Percentiles rank a stretch among this genome's conserved stretches.
Conservation (phyloP, 2,888 invertebrate species). For the Lasioglossum figueresi region DNA sequence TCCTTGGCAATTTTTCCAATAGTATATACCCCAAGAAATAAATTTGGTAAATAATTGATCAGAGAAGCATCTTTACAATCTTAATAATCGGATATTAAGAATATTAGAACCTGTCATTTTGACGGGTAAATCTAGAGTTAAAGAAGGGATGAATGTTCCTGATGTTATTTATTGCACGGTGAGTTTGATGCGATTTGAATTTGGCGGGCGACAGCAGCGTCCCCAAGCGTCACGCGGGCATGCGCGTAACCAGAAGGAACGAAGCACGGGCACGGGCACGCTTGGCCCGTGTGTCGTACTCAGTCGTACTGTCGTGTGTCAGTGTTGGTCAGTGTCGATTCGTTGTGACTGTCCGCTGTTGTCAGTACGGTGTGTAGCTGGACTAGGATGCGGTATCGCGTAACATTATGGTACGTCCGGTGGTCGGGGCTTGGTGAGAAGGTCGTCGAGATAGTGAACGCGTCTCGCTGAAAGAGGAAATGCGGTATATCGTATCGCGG, state of each 20-base stretch:
- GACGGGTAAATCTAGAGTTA: no score
- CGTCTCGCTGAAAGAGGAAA: conserved; percentile 61
- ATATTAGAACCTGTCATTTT: no score
- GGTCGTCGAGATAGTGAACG: conserved; percentile 41
- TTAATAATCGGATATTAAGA: no score
- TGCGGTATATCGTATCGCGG: conserved; percentile 48
- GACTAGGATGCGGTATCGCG: conserved; percentile 77
- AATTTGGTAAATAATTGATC: no score
- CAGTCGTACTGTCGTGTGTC: no score
- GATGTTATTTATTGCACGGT: no score
- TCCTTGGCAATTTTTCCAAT: no score
- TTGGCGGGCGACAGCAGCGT: conserved; percentile 22
- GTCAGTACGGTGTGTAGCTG: conserved; percentile 50
- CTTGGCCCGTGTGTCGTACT: conserved; percentile 55
- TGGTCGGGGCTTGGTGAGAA: conserved; percentile 69
- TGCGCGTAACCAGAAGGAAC: conserved; percentile 18
- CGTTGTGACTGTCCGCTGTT: conserved; percentile 53
- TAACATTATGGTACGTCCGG: conserved; percentile 73
- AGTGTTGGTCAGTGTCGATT: conserved; percentile 67
- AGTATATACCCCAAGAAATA: no score
- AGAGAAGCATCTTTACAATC: no score
- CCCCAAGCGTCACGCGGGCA: conserved; percentile 36
- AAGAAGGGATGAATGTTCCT: no score
- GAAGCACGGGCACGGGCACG: conserved; percentile 52
- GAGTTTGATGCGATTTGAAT: not conserved